Evolutionary conservation across 2,797 vertebrate species (phyloP), one percentile per base, ranked within the genome.

Genomic region (Agapornis canus): DNA sequence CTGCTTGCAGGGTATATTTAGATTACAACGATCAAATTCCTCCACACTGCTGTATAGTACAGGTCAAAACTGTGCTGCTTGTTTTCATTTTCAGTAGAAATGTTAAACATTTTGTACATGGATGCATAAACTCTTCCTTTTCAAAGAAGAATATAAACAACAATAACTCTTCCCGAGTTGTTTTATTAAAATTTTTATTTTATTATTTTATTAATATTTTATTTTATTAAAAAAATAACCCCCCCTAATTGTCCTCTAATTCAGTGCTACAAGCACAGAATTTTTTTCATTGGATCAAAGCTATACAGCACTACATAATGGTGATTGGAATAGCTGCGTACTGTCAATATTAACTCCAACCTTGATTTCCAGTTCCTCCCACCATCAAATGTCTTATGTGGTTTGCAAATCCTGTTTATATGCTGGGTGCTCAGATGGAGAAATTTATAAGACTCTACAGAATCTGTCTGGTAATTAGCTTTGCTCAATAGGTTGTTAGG

Each of bases 71-170:
- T 75, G 21, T 90, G 65, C 37, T 88, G 77, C 23, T 93, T 92
- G 85, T 96, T 96, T 96, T 65, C 8, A 47, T 89, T 93, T 93
- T 80, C 65, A 93, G 65, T 43, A 78, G 92, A 94, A 96, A 92
- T 35, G 32, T 70, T 85, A 72, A 95, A 91, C 16, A 82, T 54
- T 84, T 76, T 5, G 0, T 65, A 60, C 57, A 22, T 54, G 35
- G 65, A 57, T 59, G n/a, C 35, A 57, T 87, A 82, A 87, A 77
- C 47, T 82, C 42, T 60, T 92, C 47, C 40, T 93, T 89, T 93
- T 87, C 40, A 92, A 13, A 69, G 69, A 69, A 71, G 45, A 49
- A 63, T 64, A 32, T 27, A 84, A 92, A 81, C 27, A 89, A 40
- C 60, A 71, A 57, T 66, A 65, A 52, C 6, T 77, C 37, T 77